These are phyloP conservation scores for Melinopterus prodromus DNA, from an alignment of 2,888 invertebrate species.

Conservation along the genomic window DNA sequence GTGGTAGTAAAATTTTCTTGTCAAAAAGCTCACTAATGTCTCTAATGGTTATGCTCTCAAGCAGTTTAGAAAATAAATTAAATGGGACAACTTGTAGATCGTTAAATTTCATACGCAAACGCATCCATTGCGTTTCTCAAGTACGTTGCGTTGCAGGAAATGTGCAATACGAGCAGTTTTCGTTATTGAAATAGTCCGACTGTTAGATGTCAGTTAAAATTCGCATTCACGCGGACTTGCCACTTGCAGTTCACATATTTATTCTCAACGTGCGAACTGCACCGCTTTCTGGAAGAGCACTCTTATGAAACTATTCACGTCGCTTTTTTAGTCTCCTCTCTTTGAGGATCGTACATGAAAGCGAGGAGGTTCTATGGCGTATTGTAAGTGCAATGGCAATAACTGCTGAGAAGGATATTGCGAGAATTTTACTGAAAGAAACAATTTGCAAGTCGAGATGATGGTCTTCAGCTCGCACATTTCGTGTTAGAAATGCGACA, in stretches of 20 bases:
- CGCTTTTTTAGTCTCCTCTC: not conserved
- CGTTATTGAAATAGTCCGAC: not conserved
- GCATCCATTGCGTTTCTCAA: too few relatives aligned
- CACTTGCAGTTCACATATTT: not conserved
- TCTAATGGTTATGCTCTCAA: too few relatives aligned
- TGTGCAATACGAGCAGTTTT: not conserved
- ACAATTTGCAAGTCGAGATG: not conserved
- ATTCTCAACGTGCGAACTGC: not conserved
- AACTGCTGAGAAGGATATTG: not conserved
- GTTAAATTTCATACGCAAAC: too few relatives aligned
- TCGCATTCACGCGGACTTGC: not conserved
- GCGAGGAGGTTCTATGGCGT: not conserved
- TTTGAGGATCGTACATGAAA: not conserved
- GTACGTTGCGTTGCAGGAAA: too few relatives aligned
- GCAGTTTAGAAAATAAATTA: too few relatives aligned
- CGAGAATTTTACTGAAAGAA: not conserved
- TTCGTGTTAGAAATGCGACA: too few relatives aligned
- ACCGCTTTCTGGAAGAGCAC: not conserved
- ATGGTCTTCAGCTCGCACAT: too few relatives aligned
- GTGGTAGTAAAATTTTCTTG: too few relatives aligned
- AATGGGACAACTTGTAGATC: too few relatives aligned
- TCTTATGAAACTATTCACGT: not conserved
- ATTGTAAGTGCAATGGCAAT: not conserved
- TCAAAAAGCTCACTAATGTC: too few relatives aligned
- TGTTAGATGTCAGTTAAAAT: not conserved